Conservation (phyloP, 1,140 invertebrate genomes). For the Macrocentrus cingulum region DNA sequence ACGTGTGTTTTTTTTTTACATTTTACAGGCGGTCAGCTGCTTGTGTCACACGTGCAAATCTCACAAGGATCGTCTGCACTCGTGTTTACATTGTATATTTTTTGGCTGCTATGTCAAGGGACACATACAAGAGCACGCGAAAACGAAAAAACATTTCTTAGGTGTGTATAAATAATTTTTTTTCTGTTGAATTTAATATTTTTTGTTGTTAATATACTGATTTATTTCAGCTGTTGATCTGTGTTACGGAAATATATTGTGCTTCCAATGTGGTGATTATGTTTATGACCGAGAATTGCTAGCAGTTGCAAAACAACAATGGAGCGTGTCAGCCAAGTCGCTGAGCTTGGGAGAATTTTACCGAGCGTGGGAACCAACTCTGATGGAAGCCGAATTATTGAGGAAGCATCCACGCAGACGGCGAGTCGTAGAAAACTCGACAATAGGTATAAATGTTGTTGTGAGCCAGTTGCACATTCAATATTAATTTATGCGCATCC, state of each 20-base stretch:
- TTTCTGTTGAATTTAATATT: too few relatives aligned
- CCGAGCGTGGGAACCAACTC: constrained; percentile 78
- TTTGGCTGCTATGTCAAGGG: constrained; percentile 81
- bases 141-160: constrained; percentile 77
- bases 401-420: constrained; percentile 76
- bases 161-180: too few relatives aligned
- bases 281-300: constrained; percentile 79
- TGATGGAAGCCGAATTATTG: constrained; percentile 70
- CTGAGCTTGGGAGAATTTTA: constrained; percentile 72
- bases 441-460: constrained; percentile 66
- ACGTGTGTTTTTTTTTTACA: background rate
- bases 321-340: constrained; percentile 62
- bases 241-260: constrained; percentile 87
- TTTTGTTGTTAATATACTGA: constrained; percentile 4
- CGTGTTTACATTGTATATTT: constrained; percentile 88
- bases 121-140: constrained; percentile 85
- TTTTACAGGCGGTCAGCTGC: constrained; percentile 70
- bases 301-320: constrained; percentile 66
- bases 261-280: constrained; percentile 89
- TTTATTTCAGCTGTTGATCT: constrained; percentile 77
- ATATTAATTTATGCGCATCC: too few relatives aligned
- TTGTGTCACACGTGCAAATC: constrained; percentile 78
- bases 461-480: too few relatives aligned
- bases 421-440: constrained; percentile 78
- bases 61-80: constrained; percentile 76